A percentile compares a stretch with the other conserved stretches of the same genome.
These are phyloP conservation scores for Aviceda subcristata DNA, from an alignment of 2,113 vertebrate genomes.

Conservation along the genomic window DNA sequence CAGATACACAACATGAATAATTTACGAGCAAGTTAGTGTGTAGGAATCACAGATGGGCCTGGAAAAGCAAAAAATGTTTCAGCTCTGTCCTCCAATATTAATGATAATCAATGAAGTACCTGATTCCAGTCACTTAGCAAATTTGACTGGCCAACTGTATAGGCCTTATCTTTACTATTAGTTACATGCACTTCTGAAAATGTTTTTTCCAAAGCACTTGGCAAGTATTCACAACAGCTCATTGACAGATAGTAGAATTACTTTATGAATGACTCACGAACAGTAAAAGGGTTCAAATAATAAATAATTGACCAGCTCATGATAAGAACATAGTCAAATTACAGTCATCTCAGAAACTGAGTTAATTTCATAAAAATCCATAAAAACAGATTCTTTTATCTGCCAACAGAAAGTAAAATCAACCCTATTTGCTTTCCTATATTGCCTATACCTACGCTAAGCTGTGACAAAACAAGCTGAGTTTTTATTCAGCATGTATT, in stretches of 20 bases:
- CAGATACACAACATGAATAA: neutral
- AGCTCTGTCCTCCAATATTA: neutral
- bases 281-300: constrained; percentile 47
- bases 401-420: neutral
- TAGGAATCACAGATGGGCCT: neutral
- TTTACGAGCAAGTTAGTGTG: neutral
- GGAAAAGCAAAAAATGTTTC: neutral
- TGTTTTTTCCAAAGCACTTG: neutral
- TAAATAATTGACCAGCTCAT: constrained; percentile 57
- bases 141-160: neutral
- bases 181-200: neutral
- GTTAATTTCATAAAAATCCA: neutral
- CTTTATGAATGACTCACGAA: constrained; percentile 57
- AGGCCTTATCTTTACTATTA: neutral
- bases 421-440: neutral
- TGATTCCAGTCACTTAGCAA: neutral
- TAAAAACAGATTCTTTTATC: neutral
- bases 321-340: neutral
- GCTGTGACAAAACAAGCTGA: neutral
- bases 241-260: neutral
- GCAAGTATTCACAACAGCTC: neutral
- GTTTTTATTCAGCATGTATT: neutral
- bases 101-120: neutral
- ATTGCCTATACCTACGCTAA: neutral
- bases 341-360: neutral